A percentile compares a stretch with the other conserved stretches of the same genome.
phyloP scores from a whole-genome alignment of 2,797 vertebrate genomes.

The Diglossa cyanea region DNA sequence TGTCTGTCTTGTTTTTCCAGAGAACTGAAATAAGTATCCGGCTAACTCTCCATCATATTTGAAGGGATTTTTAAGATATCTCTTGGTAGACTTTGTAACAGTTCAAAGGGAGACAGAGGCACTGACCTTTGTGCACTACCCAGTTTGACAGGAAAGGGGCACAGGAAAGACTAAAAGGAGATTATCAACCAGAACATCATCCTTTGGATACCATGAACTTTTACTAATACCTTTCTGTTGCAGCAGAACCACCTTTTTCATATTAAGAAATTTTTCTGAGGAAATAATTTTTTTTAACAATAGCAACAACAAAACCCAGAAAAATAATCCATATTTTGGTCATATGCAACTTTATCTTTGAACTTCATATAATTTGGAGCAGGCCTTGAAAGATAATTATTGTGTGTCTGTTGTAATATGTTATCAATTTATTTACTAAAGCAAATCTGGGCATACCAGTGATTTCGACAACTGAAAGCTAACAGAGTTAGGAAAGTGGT shows the following conservation, averaged over 20 bases:
- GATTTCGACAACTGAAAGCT: neutral
- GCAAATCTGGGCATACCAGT: neutral
- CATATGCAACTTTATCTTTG: neutral
- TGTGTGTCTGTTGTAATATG: neutral
- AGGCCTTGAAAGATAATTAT: neutral
- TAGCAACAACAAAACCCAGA: neutral
- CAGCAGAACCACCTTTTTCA: neutral
- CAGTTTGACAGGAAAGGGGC: neutral
- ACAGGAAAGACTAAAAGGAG: neutral
- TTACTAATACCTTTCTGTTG: neutral
- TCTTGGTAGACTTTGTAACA: neutral
- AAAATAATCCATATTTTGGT: neutral
- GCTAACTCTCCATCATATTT: neutral
- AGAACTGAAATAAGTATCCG: neutral
- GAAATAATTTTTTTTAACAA: neutral
- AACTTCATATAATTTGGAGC: neutral
- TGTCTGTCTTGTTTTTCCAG: neutral
- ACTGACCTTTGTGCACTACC: neutral
- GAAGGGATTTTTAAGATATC: neutral
- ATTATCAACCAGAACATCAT: neutral
- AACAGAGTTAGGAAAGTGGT: neutral
- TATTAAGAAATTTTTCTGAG: neutral
- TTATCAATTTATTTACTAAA: neutral
- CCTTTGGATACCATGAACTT: neutral
- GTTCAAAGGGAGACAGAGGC: neutral